A percentile compares a stretch with the other conserved stretches of the same genome.
These are phyloP conservation scores for Hyposmocoma kahamanoa DNA, from an alignment of 1,140 invertebrate species.

Conservation along the genomic window DNA sequence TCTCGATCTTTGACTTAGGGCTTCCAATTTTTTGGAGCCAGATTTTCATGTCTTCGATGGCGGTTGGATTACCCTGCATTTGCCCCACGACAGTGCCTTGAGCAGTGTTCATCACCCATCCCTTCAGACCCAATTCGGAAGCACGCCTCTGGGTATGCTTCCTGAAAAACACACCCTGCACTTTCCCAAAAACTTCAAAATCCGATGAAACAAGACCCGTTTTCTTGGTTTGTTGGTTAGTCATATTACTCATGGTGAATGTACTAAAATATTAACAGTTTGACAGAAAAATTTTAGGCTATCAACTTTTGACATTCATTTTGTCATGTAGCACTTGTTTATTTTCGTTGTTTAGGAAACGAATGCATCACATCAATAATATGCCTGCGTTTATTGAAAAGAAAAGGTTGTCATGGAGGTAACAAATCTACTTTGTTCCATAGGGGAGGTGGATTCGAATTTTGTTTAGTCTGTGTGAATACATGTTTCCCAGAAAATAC, in stretches of 20 bases:
- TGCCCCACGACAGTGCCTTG: slow-evolving; percentile 77
- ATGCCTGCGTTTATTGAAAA: background rate
- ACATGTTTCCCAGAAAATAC: too few species aligned
- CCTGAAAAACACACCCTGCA: slow-evolving; percentile 75
- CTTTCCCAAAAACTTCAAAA: slow-evolving; percentile 76
- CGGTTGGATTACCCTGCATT: slow-evolving; percentile 74
- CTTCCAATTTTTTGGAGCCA: slow-evolving; percentile 78
- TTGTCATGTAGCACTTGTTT: slow-evolving; percentile 21
- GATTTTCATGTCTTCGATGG: slow-evolving; percentile 76
- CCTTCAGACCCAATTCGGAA: slow-evolving; percentile 73
- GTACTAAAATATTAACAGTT: too few species aligned
- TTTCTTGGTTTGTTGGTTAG: too few species aligned
- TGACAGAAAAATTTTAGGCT: background rate
- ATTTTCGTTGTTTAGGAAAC: slow-evolving; percentile 31
- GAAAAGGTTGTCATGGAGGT: slow-evolving; percentile 18
- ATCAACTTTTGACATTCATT: slow-evolving; percentile 3
- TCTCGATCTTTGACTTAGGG: slow-evolving; percentile 77
- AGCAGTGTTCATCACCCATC: slow-evolving; percentile 81
- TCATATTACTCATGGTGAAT: too few species aligned
- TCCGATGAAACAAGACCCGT: slow-evolving; percentile 17
- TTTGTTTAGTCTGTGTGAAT: too few species aligned
- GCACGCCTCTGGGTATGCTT: slow-evolving; percentile 77
- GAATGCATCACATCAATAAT: background rate
- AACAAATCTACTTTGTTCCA: too few species aligned
- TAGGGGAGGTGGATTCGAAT: too few species aligned